Evolutionary conservation across 2,888 invertebrate genomes (phyloP), one percentile per base, ranked within the genome.

Genomic region (Dinocampus coccinellae): DNA sequence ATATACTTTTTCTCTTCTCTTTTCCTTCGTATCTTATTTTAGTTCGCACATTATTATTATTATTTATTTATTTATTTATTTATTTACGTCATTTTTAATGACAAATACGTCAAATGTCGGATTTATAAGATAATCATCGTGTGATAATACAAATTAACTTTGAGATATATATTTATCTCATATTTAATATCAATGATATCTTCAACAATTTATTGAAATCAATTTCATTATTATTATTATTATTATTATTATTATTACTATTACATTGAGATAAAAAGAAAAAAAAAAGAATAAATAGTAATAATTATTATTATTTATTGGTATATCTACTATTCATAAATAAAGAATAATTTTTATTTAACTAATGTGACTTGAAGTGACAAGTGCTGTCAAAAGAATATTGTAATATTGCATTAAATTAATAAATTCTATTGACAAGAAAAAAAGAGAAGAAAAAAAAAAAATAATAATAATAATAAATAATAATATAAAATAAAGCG

Each of bases 171-270:
- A 33, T 33, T 58, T 58, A 58, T 58, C 58, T 33, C 34, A 34
- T n/a, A 58, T 58, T 58, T 29, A n/a, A 58, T 58, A 34, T 33
- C 33, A 58, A 34, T 58, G 33, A 2, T 33, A 58, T 58, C 58
- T 4, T 6, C 42, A 6, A 13, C 58, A n/a, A 26, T 58, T 26
- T 20, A 34, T 10, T 20, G 16, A 10, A 58, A 29, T 34, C 34
- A 7, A 34, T n/a, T 58, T 16, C 33, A 16, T 33, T 22, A 4
- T 62, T 24, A 39, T 34, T 58, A 7, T 22, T n/a, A 34, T 16
- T 34, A 16, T 33, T 22, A 4, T 62, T 24, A 39, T 39, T 22
- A 22, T 22, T 4, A 36, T 39, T 22, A 34, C 20, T 60, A 11
- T 34, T 22, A n/a, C 34, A 9, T 3, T 26, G 22, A 26, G 20